Evolutionary conservation across 2,113 vertebrate species (phyloP).

Genomic region (Nyctereutes procyonoides): DNA sequence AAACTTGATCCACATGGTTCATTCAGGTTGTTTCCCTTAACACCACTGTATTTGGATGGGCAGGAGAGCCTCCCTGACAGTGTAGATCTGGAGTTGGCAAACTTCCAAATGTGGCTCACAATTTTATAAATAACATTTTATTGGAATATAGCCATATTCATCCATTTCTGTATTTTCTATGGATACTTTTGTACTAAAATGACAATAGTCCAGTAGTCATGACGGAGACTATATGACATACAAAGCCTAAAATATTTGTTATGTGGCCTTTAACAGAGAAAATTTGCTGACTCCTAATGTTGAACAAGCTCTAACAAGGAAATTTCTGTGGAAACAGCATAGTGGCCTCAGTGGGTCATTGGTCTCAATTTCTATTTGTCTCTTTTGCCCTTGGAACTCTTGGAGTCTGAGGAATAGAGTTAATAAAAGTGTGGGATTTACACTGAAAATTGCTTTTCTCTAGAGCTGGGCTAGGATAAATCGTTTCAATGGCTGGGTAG

Average conservation of each 20-base stretch:
- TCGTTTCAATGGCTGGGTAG: not conserved
- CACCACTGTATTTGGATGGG: not conserved
- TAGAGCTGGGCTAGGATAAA: constrained; percentile 40
- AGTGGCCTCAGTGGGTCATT: constrained; percentile 1
- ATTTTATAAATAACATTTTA: not conserved
- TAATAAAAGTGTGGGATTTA: not conserved
- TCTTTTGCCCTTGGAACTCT: not conserved
- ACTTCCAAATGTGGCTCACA: not conserved
- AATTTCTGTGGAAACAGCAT: not conserved
- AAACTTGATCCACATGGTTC: not conserved
- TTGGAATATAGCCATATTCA: not conserved
- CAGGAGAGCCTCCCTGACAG: not conserved
- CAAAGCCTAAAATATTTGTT: constrained; percentile 28
- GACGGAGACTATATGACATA: not conserved
- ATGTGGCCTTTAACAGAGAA: constrained; percentile 19
- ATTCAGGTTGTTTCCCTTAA: not conserved
- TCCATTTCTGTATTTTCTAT: not conserved
- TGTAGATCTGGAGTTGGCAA: not conserved
- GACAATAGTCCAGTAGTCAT: not conserved
- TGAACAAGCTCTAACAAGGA: constrained; percentile 9
- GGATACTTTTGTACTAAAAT: not conserved
- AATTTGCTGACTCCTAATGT: not conserved
- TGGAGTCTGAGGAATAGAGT: not conserved
- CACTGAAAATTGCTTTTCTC: constrained; percentile 25
- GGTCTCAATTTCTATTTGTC: constrained; percentile 12